A percentile compares a stretch with the other conserved stretches of the same genome.
These are phyloP conservation scores for Orgyia antiqua DNA, from an alignment of 2,888 invertebrate genomes.

Conservation along the genomic window DNA sequence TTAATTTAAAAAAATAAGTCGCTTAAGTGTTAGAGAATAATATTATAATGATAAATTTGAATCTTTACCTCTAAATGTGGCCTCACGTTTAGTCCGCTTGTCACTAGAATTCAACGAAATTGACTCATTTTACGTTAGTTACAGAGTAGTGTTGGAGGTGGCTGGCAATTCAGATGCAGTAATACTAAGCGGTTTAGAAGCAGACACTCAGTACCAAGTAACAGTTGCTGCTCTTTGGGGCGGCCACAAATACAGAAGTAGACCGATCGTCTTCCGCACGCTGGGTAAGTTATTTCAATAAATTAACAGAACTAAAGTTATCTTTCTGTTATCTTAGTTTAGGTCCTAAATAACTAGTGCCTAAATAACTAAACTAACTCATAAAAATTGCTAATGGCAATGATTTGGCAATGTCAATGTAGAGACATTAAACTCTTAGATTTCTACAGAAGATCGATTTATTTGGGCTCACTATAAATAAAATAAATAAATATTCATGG, in stretches of 20 bases:
- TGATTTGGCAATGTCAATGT: too few relatives aligned
- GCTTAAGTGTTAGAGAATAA: too few relatives aligned
- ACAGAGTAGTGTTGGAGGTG: conserved; percentile 95
- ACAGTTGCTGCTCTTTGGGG: conserved; percentile 91
- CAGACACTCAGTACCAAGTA: conserved; percentile 93
- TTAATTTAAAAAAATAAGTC: too few relatives aligned
- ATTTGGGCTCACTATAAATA: too few relatives aligned
- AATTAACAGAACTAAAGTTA: too few relatives aligned
- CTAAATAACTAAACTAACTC: background rate
- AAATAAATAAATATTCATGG: too few relatives aligned
- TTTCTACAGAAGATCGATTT: too few relatives aligned
- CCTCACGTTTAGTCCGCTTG: conserved; percentile 40
- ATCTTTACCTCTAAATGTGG: conserved; percentile 37
- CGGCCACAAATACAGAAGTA: conserved; percentile 89
- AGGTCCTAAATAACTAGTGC: too few relatives aligned
- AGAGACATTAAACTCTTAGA: too few relatives aligned
- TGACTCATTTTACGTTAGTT: conserved; percentile 87
- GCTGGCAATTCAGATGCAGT: conserved; percentile 93
- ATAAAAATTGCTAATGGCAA: too few relatives aligned
- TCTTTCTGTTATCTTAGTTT: too few relatives aligned
- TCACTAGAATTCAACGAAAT: conserved; percentile 63
- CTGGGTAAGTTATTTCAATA: conserved; percentile 80
- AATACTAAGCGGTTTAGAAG: conserved; percentile 87
- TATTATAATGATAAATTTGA: background rate
- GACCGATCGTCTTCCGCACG: conserved; percentile 93